phyloP scores from a whole-genome alignment of 2,113 vertebrate species.

The Leiothrix lutea region DNA sequence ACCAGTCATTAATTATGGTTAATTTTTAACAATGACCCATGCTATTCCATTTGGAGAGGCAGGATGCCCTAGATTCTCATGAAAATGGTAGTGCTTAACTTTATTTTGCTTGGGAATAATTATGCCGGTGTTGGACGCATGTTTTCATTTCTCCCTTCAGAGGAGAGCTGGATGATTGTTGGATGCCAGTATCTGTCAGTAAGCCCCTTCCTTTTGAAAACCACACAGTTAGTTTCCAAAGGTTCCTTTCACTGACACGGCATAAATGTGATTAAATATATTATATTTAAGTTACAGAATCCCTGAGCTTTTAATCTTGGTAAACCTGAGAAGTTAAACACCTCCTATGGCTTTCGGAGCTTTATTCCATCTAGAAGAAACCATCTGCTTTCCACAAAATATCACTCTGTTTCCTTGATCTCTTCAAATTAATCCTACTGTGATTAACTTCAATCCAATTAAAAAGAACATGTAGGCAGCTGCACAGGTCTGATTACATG shows the following conservation, averaged over 20 bases:
- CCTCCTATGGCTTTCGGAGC: slow-evolving; percentile 2
- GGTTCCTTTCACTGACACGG: not conserved
- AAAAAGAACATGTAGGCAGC: slow-evolving; percentile 50
- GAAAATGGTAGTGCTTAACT: not conserved
- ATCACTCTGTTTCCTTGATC: slow-evolving; percentile 50
- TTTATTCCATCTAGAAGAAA: slow-evolving; percentile 40
- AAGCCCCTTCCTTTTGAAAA: slow-evolving; percentile 1
- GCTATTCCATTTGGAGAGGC: not conserved
- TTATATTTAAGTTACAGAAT: slow-evolving; percentile 18
- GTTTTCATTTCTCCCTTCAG: not conserved
- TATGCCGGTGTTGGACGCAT: not conserved
- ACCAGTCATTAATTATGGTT: not conserved
- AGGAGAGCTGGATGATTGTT: not conserved
- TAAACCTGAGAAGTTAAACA: slow-evolving; percentile 46
- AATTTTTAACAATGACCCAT: not conserved
- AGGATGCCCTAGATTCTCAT: not conserved
- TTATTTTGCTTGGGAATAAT: not conserved
- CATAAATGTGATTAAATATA: slow-evolving; percentile 26
- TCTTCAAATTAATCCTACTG: slow-evolving; percentile 61
- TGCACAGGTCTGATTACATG: slow-evolving; percentile 48
- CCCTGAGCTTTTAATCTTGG: slow-evolving; percentile 25
- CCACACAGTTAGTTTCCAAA: not conserved
- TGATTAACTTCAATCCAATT: slow-evolving; percentile 69
- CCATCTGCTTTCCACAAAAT: slow-evolving; percentile 50
- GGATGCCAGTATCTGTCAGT: not conserved